Conservation (phyloP, 2,113 vertebrate genomes). For the Phrynosoma platyrhinos region DNA sequence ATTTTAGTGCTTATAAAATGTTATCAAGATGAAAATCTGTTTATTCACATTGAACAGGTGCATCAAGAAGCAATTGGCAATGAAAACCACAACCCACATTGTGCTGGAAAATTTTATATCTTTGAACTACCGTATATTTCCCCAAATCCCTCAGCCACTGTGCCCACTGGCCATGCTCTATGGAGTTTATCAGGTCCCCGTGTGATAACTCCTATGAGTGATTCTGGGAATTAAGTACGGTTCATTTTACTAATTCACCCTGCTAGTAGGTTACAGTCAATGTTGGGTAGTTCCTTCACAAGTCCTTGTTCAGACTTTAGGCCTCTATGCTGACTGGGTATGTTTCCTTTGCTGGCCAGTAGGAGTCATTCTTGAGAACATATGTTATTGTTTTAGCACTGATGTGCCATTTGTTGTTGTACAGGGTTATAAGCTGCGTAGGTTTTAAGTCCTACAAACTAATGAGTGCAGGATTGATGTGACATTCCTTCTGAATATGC, state of each 20-base stretch:
- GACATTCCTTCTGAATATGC: background rate
- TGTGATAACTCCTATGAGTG: too few species aligned
- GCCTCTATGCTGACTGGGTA: conserved; percentile 59
- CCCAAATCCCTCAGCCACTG: background rate
- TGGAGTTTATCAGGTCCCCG: too few species aligned
- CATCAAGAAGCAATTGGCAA: conserved; percentile 64
- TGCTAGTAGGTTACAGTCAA: conserved; percentile 14
- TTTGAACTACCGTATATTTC: background rate
- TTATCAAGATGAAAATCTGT: conserved; percentile 15
- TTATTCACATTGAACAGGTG: conserved; percentile 74
- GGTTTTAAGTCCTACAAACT: conserved; percentile 38
- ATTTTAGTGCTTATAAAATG: conserved; percentile 43
- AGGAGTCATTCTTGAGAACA: conserved; percentile 41
- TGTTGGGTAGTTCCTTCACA: conserved; percentile 71
- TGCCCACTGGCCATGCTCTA: background rate
- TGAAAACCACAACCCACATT: conserved; percentile 57
- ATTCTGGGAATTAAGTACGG: background rate
- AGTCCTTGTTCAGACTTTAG: conserved; percentile 61
- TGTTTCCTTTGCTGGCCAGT: conserved; percentile 63
- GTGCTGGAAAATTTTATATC: conserved; percentile 48
- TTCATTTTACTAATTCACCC: background rate
- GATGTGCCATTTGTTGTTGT: conserved; percentile 57
- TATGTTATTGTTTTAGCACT: conserved; percentile 58
- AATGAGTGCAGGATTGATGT: conserved; percentile 18
- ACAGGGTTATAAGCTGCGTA: background rate